Percentiles rank a stretch among this genome's conserved stretches.
phyloP scores from a whole-genome alignment of 2,113 vertebrate genomes.

The Machaerirhynchus nigripectus region DNA sequence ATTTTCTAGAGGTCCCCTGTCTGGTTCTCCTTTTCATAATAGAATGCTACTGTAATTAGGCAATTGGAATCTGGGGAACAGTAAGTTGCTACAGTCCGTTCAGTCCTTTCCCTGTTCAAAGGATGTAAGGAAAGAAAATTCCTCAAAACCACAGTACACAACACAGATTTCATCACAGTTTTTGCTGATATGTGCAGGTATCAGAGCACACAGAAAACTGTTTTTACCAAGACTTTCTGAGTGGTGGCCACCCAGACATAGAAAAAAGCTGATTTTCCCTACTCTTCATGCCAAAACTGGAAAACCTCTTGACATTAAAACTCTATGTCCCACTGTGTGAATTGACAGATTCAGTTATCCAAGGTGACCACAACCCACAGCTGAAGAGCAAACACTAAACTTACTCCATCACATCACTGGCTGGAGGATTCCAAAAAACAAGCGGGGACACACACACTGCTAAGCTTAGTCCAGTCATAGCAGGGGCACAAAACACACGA shows the following conservation, averaged over 20 bases:
- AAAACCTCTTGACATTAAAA: background rate
- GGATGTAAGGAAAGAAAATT: background rate
- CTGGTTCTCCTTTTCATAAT: background rate
- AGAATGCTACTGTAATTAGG: background rate
- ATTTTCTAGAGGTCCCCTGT: background rate
- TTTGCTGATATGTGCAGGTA: background rate
- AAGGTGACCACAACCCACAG: fast-evolving
- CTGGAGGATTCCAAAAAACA: background rate
- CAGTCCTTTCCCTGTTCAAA: background rate
- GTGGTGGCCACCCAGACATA: background rate
- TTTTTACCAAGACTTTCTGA: background rate
- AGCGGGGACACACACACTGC: fast-evolving
- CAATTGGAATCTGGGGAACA: background rate
- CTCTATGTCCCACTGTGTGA: background rate
- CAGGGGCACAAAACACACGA: background rate
- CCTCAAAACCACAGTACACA: fast-evolving
- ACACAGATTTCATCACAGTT: background rate
- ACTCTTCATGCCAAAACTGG: background rate
- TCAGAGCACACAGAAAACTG: background rate
- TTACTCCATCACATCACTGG: background rate
- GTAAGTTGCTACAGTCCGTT: background rate
- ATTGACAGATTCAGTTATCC: background rate
- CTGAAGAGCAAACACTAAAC: background rate
- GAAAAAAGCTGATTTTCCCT: background rate
- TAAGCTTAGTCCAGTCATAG: background rate